Base-by-base conservation (phyloP, 2,888 invertebrate genomes). In the Marronus borbonicus region DNA sequence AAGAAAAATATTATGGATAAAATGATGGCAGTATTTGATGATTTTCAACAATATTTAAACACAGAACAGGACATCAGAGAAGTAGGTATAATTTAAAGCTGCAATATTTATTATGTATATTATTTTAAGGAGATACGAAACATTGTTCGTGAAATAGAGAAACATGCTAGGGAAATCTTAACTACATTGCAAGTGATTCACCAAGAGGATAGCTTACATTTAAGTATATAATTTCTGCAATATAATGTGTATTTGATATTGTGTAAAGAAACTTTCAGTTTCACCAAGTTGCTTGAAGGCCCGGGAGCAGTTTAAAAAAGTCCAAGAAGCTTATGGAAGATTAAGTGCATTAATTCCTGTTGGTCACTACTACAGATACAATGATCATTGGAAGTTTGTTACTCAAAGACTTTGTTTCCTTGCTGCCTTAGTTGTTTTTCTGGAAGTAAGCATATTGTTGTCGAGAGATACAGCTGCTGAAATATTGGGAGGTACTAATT, bases 381-480 rank as follows among this genome's bases (percentile, higher is more conserved):
- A 96, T 82, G 97, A 97, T 84, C 95, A 96, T 84, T 98, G 97
- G 97, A 91, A 94, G 55, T 94, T 91, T 85, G 93, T 94, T 80
- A 95, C 94, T 0, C 97, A 97, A 86, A 90, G 95, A 65, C 90
- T 96, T 82, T 93, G 95, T 78, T 97, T 94, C 87, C 89, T 96
- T 14, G 92, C 94, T 66, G 92, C 96, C 0, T 90, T 97, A 76
- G 93, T 95, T 8, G 90, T 95, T 70, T 98, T 95, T 90, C 89
- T 98, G 81, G 95, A 96, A 89, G 91, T 91, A 17, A 96, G 96
- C 0, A 90, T 93, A 83, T 89, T 97, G 66, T 93, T 94, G 0
- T 90, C 92, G 0, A 93, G 94, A 82, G 93, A 94, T 80, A 94
- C 94, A 0, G 93, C 94, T 0, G 96, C 96, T 0, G 91, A 93